A percentile compares a stretch with the other conserved stretches of the same genome.
phyloP scores from a whole-genome alignment of 1,140 invertebrate species.

The Cataglyphis hispanica region DNA sequence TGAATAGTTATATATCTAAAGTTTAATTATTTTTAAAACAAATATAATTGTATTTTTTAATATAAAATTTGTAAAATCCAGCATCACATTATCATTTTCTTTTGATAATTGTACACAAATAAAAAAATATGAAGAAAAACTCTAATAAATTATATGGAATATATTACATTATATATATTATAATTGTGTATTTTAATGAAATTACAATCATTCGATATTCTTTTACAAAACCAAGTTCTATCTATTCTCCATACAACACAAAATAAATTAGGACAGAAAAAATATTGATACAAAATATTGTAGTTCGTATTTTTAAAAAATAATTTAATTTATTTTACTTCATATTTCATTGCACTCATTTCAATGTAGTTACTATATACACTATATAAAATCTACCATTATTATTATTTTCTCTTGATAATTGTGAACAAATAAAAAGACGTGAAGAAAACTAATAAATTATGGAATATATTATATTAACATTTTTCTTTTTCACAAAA shows the following conservation, averaged over 20 bases:
- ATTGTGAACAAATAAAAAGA: slow-evolving; percentile 13
- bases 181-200: too few relatives aligned
- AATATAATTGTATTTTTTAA: slow-evolving; percentile 17
- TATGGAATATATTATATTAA: neutral
- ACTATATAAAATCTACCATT: slow-evolving; percentile 8
- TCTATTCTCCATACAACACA: too few relatives aligned
- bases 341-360: too few relatives aligned
- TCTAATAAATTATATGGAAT: slow-evolving; percentile 8
- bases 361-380: too few relatives aligned
- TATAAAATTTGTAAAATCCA: slow-evolving; percentile 34
- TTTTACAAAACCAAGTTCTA: too few relatives aligned
- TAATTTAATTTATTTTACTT: too few relatives aligned
- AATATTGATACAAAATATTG: too few relatives aligned
- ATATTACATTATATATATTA: too few relatives aligned
- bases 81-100: neutral
- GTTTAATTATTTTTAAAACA: neutral
- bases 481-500: neutral
- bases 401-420: neutral
- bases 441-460: slow-evolving; percentile 8
- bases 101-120: neutral
- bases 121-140: slow-evolving; percentile 13
- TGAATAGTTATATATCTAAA: neutral
- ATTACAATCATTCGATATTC: too few relatives aligned
- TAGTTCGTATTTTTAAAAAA: too few relatives aligned
- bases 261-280: too few relatives aligned